Evolutionary conservation across 2,113 vertebrate species (phyloP).

Genomic region (Struthidea cinerea): DNA sequence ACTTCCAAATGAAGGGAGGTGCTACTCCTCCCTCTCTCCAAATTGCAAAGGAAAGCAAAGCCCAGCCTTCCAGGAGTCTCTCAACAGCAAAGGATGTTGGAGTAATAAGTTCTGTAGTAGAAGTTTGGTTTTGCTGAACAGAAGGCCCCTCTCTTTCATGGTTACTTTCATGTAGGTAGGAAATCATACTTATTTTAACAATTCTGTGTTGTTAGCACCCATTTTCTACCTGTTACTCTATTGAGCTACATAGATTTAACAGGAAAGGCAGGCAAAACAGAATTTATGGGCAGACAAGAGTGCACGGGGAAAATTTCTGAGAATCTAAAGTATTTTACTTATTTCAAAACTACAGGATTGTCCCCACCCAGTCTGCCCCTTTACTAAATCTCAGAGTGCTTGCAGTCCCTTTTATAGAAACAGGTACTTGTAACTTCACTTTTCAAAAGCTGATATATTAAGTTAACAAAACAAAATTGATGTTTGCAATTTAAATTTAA

Average conservation of each 20-base stretch:
- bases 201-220: neutral
- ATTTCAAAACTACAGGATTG: neutral
- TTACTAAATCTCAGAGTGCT: neutral
- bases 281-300: neutral
- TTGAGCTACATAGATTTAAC: neutral
- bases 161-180: neutral
- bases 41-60: neutral
- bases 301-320: neutral
- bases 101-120: neutral
- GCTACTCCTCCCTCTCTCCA: neutral
- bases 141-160: neutral
- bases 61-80: neutral
- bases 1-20: neutral
- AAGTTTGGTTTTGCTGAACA: neutral
- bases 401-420: neutral
- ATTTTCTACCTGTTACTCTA: neutral
- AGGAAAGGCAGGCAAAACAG: neutral
- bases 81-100: neutral
- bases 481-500: neutral
- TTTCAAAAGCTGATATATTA: neutral
- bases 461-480: neutral
- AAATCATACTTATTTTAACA: neutral
- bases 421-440: neutral
- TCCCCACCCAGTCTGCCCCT: neutral
- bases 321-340: neutral